Base-by-base conservation (phyloP, 2,113 vertebrate genomes). In the Entosphenus tridentatus region DNA sequence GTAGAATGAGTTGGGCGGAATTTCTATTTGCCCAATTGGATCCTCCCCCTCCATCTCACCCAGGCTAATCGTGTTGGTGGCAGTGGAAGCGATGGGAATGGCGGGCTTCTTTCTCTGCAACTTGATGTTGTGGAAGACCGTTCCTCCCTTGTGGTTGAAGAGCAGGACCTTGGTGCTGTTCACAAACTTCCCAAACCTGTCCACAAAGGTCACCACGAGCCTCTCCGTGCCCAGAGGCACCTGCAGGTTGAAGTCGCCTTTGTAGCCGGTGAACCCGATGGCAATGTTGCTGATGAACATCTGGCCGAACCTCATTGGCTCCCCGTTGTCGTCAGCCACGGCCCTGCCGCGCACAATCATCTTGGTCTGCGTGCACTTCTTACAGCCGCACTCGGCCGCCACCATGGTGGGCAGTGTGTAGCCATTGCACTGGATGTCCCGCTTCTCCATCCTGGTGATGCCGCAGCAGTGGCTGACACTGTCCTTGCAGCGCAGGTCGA, bases 91-190 rank as follows among this genome's bases (percentile, higher is more conserved):
- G 68, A 98, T 75, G 0, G 74, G 88, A 58, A 97, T 76, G 0
- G 89, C 86, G 8, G 78, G 76, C 73, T 87, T 83, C 76, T 83
- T 88, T 70, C 93, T 80, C 1, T 95, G 78, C 67, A 97, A 77
- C 78, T 89, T 90, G 73, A 98, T 80, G 73, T 98, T 89, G 0
- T 98, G 88, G 75, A 89, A 97, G 72, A 97, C 84, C 0, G 89
- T 77, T 1, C 90, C 89, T 14, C 92, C 92, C 1, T 85, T 95
- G 71, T 77, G 80, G 72, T 88, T 93, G 76, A 97, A 98, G 14
- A 87, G 82, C 56, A 98, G 80, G 57, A 97, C 88, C 75, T 96
- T 98, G 10, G 93, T 98, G 9, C 90, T 95, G 71, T 96, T 92
- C 73, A 98, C 82, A 57, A 98, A 95, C 75, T 92, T 96, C 70